Evolutionary conservation across 2,113 vertebrate genomes (phyloP).

Genomic region (Sorex araneus): DNA sequence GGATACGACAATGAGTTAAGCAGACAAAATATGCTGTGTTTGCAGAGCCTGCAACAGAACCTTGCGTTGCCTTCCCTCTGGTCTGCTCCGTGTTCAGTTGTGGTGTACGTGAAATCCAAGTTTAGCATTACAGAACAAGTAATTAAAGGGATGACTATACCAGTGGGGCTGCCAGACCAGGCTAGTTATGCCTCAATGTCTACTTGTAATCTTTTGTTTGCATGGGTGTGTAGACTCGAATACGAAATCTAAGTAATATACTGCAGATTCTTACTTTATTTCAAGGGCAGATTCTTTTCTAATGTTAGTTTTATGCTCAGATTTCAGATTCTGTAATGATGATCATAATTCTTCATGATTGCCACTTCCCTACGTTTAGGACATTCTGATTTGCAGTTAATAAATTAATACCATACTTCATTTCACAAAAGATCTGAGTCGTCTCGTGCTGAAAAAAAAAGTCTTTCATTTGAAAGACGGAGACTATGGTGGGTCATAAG

Average conservation of each 20-base stretch:
- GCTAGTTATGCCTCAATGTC: neutral
- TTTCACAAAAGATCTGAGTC: conserved; percentile 13
- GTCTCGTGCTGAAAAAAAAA: neutral
- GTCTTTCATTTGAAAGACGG: conserved; percentile 57
- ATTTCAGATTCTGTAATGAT: conserved; percentile 53
- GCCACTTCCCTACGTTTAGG: conserved; percentile 25
- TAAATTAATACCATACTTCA: conserved; percentile 66
- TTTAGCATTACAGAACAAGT: conserved; percentile 7
- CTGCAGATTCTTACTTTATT: conserved; percentile 53
- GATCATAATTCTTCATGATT: conserved; percentile 63
- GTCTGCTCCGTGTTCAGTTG: conserved; percentile 36
- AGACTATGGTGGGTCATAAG: conserved; percentile 41
- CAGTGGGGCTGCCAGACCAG: neutral
- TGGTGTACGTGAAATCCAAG: conserved; percentile 42
- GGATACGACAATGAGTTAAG: neutral
- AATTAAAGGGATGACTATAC: conserved; percentile 67
- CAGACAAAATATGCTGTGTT: neutral
- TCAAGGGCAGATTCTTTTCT: conserved; percentile 70
- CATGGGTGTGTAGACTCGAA: neutral
- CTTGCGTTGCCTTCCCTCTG: neutral
- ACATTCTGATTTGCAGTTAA: conserved; percentile 50
- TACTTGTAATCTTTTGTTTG: neutral
- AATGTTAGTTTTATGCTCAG: conserved; percentile 61
- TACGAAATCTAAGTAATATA: neutral
- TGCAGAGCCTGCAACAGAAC: neutral